These are phyloP conservation scores for Aix galericulata DNA, from an alignment of 2,113 vertebrate genomes.

Conservation along the genomic window DNA sequence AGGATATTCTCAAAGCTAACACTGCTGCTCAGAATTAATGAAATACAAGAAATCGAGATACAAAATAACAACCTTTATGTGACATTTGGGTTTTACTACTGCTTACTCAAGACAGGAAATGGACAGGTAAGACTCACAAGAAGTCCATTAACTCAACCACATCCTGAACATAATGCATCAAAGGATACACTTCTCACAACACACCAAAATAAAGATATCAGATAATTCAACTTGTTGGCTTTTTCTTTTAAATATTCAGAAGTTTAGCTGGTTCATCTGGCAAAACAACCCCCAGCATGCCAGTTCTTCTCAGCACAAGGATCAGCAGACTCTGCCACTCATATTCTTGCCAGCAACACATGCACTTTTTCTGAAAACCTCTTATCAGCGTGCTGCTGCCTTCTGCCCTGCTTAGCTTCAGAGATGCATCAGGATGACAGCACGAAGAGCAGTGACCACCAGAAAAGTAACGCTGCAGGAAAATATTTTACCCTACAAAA, in stretches of 20 bases:
- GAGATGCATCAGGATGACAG: neutral
- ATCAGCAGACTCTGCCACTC: neutral
- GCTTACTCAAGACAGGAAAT: neutral
- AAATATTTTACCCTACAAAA: neutral
- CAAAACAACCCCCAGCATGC: neutral
- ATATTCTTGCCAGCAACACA: neutral
- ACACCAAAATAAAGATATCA: neutral
- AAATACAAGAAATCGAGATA: neutral
- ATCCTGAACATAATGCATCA: slow-evolving; percentile 2
- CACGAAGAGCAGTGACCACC: neutral
- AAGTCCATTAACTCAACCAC: slow-evolving; percentile 38
- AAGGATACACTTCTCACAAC: neutral
- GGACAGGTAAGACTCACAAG: slow-evolving; percentile 18
- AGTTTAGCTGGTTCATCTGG: neutral
- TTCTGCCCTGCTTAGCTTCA: neutral
- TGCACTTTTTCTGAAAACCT: neutral
- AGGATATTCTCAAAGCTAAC: slow-evolving; percentile 16
- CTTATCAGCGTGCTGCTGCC: neutral
- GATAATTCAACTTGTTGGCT: neutral
- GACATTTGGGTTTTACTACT: slow-evolving; percentile 31
- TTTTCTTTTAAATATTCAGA: neutral
- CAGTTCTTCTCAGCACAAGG: neutral
- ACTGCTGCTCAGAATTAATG: neutral
- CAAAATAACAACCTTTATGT: slow-evolving; percentile 9
- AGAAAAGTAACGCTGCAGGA: neutral